Percentiles rank a stretch among this genome's conserved stretches.
Evolutionary conservation across 2,113 vertebrate genomes (phyloP).

Genomic region (Euleptes europaea): DNA sequence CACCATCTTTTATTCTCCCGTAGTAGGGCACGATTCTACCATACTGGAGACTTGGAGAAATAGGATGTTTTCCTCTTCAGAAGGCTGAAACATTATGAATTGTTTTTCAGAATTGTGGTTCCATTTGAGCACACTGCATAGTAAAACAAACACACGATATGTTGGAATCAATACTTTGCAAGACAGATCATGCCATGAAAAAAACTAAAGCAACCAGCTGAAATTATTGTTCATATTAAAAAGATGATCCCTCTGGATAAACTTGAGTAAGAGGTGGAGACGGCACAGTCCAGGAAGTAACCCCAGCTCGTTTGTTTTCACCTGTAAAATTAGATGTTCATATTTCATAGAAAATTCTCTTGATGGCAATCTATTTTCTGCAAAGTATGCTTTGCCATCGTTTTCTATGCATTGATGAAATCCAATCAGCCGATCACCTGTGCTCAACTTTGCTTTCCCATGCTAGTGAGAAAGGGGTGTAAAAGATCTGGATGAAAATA

Average conservation of each 20-base stretch:
- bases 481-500: constrained; percentile 64
- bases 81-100: too few relatives aligned
- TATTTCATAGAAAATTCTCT: constrained; percentile 68
- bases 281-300: constrained; percentile 7
- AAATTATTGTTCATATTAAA: not conserved
- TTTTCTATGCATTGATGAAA: constrained; percentile 66
- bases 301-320: constrained; percentile 35
- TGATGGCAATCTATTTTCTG: constrained; percentile 63
- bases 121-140: too few relatives aligned
- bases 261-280: constrained; percentile 26
- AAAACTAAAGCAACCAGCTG: not conserved
- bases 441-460: constrained; percentile 73
- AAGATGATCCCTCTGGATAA: constrained; percentile 39
- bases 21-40: too few relatives aligned
- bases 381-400: constrained; percentile 56
- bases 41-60: too few relatives aligned
- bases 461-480: constrained; percentile 58
- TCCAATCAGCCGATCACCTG: constrained; percentile 72
- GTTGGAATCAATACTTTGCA: not conserved
- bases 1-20: too few relatives aligned
- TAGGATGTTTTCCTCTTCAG: too few relatives aligned
- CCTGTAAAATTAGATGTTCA: constrained; percentile 51
- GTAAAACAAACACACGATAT: not conserved
- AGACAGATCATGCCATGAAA: not conserved
- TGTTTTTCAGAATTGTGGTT: too few relatives aligned